Evolutionary conservation across 1,140 invertebrate genomes (phyloP).

Genomic region (Heliconius congener): DNA sequence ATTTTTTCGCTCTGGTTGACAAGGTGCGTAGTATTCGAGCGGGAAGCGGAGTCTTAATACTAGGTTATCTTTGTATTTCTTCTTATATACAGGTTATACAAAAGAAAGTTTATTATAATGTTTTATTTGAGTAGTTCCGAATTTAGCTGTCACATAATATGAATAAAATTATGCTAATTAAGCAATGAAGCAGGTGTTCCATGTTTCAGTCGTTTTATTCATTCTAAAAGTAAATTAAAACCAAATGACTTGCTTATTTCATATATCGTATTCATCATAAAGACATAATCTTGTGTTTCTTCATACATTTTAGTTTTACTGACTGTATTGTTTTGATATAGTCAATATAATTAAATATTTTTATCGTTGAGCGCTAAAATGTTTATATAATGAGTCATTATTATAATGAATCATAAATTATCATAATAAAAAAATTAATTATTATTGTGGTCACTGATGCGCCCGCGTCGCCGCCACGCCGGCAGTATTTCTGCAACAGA

Average conservation of each 20-base stretch:
- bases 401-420: conserved; percentile 46
- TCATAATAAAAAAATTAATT: conserved; percentile 45
- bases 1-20: too few species aligned
- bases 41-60: too few species aligned
- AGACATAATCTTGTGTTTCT: too few species aligned
- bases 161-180: conserved; percentile 4
- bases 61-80: too few species aligned
- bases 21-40: too few species aligned
- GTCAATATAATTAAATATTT: conserved; percentile 16
- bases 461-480: conserved; percentile 34
- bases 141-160: conserved; percentile 1
- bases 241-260: not conserved
- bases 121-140: not conserved
- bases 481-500: conserved; percentile 34
- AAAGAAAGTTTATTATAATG: not conserved
- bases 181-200: not conserved
- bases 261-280: too few species aligned
- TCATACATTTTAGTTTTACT: not conserved
- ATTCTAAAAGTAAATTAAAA: conserved; percentile 1
- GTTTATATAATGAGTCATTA: conserved; percentile 39
- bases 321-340: not conserved
- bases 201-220: not conserved
- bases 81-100: too few species aligned
- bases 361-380: not conserved
- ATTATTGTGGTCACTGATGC: conserved; percentile 39